Conservation (phyloP, 2,888 invertebrate species). For the Macaria notata region DNA sequence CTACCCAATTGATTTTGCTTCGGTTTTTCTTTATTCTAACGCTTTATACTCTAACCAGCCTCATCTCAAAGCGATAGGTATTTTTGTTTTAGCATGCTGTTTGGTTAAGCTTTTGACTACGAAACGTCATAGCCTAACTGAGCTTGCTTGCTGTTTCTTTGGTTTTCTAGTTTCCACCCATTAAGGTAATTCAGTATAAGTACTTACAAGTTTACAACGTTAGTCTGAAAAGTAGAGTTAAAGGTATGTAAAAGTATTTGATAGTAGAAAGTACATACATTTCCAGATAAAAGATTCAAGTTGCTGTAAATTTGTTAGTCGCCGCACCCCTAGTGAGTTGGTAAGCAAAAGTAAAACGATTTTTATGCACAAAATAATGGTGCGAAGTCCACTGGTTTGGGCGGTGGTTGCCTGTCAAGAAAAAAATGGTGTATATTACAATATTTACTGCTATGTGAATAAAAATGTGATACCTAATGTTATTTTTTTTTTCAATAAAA, state of each 20-base stretch:
- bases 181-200: not conserved
- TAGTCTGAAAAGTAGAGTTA: not conserved
- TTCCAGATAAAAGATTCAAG: conserved; percentile 73
- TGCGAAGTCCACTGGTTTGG: conserved; percentile 2
- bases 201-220: not conserved
- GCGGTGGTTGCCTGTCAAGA: conserved; percentile 1
- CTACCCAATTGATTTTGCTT: conserved; percentile 41
- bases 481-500: too few relatives aligned
- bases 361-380: conserved; percentile 29
- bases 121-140: conserved; percentile 54
- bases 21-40: conserved; percentile 19
- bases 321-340: conserved; percentile 65
- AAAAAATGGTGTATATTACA: not conserved
- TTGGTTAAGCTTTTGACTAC: conserved; percentile 19
- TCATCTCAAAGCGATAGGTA: conserved; percentile 49
- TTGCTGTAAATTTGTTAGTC: conserved; percentile 74
- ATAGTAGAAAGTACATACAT: conserved; percentile 40
- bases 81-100: conserved; percentile 31
- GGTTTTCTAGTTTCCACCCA: conserved; percentile 8
- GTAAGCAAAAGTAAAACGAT: conserved; percentile 60
- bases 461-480: too few relatives aligned
- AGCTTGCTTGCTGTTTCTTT: conserved; percentile 20
- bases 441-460: too few relatives aligned
- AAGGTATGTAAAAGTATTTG: not conserved
- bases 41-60: conserved; percentile 52